Evolutionary conservation across 2,113 vertebrate species (phyloP).

Genomic region (Solea senegalensis): DNA sequence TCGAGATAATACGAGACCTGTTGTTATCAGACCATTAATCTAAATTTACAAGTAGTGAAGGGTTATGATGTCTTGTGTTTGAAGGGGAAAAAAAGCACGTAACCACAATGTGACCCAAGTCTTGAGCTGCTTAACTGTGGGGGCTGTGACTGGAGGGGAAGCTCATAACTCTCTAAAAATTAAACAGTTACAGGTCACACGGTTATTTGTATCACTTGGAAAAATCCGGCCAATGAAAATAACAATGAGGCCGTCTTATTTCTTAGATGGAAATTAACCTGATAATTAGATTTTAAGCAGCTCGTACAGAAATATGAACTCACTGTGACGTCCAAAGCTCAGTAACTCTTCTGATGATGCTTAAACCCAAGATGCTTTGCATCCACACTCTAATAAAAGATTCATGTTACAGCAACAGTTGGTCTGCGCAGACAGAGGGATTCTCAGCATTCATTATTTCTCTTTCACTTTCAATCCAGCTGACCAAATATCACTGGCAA

Average conservation of each 20-base stretch:
- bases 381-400: constrained; percentile 41
- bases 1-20: constrained; percentile 68
- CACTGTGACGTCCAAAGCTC: not conserved
- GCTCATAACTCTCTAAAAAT: constrained; percentile 41
- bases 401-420: constrained; percentile 42
- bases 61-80: constrained; percentile 36
- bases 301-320: constrained; percentile 7
- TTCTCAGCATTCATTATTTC: constrained; percentile 41
- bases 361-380: constrained; percentile 25
- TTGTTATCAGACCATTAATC: constrained; percentile 72
- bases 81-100: constrained; percentile 17
- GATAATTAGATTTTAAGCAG: constrained; percentile 24
- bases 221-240: constrained; percentile 41
- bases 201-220: constrained; percentile 48
- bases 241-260: constrained; percentile 26
- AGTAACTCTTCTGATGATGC: not conserved
- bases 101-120: constrained; percentile 49
- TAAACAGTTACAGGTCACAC: constrained; percentile 41
- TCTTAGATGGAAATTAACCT: constrained; percentile 14
- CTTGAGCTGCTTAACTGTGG: constrained; percentile 43
- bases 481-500: constrained; percentile 67
- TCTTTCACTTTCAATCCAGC: constrained; percentile 52
- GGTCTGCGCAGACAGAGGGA: not conserved
- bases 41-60: constrained; percentile 49
- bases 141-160: constrained; percentile 6